Percentiles rank a stretch among this genome's conserved stretches.
These are phyloP conservation scores for Tokudaia tokunoshimensis DNA, from an alignment of 2,797 vertebrate genomes.

Conservation along the genomic window DNA sequence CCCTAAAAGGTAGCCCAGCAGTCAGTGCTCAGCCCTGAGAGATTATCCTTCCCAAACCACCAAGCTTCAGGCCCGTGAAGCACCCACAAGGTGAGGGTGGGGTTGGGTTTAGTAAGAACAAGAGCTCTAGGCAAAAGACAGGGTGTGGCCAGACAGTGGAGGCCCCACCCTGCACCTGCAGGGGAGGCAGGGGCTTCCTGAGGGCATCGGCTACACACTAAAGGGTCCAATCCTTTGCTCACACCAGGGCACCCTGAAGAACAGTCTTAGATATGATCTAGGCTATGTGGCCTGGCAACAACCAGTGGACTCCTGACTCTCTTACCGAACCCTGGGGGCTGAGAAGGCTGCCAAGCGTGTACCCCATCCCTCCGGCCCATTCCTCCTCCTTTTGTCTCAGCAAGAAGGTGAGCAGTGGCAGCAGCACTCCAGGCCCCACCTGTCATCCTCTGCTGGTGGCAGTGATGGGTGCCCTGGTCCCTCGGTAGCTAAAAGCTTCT, in stretches of 20 bases:
- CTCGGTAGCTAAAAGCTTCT: conserved; percentile 3
- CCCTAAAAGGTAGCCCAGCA: neutral
- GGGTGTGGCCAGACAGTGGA: conserved; percentile 39
- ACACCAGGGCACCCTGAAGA: neutral
- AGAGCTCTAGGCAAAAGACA: conserved; percentile 19
- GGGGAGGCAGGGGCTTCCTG: conserved; percentile 1
- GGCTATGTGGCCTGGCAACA: neutral
- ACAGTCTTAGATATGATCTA: neutral
- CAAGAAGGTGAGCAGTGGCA: neutral
- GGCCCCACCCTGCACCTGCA: conserved; percentile 45
- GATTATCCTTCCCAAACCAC: conserved; percentile 5
- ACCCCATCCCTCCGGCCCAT: neutral
- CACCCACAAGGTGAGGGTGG: conserved; percentile 7
- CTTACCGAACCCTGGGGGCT: neutral
- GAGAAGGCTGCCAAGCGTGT: neutral
- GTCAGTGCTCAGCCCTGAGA: neutral
- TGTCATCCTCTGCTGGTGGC: neutral
- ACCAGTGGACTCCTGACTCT: neutral
- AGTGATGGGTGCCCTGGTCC: neutral
- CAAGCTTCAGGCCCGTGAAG: neutral
- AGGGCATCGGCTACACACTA: neutral
- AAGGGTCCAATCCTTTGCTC: neutral
- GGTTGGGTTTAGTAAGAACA: conserved; percentile 57
- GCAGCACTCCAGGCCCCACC: neutral
- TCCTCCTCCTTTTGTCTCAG: neutral